These are phyloP conservation scores for Menidia menidia DNA, from an alignment of 2,797 vertebrate genomes.

Conservation along the genomic window DNA sequence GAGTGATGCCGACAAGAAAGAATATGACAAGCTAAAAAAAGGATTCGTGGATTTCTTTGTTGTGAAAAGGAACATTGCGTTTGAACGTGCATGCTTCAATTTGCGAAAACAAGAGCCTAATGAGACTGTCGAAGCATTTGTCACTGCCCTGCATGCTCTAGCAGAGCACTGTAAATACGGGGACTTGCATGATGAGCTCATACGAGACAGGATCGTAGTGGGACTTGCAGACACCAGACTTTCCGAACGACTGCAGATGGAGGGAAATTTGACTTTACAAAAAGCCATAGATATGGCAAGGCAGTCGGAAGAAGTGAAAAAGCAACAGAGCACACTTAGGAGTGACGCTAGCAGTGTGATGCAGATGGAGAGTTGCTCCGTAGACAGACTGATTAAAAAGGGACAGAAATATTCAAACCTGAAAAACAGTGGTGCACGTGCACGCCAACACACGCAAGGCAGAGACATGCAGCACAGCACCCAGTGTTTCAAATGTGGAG, in stretches of 20 bases:
- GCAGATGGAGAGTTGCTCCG: background rate
- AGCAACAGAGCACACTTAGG: constrained; percentile 13
- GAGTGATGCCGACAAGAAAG: too few species aligned
- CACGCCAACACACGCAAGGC: background rate
- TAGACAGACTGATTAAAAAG: background rate
- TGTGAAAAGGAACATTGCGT: background rate
- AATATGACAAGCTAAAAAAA: too few species aligned
- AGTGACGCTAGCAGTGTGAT: too few species aligned
- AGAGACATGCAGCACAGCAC: background rate
- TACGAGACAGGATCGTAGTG: background rate
- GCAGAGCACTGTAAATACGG: background rate
- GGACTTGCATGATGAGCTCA: background rate
- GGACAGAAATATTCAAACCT: background rate
- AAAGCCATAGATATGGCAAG: constrained; percentile 26
- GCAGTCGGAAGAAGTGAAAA: constrained; percentile 25
- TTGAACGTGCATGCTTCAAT: background rate
- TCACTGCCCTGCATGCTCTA: background rate
- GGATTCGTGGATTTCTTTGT: background rate
- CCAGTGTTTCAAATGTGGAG: background rate
- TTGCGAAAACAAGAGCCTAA: background rate
- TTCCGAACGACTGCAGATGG: constrained; percentile 37
- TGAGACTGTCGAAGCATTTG: background rate
- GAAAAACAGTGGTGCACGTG: background rate
- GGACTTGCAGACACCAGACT: background rate
- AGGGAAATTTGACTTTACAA: constrained; percentile 16